Evolutionary conservation across 2,113 vertebrate genomes (phyloP).

Genomic region (Ptilorrhoa leucosticta): DNA sequence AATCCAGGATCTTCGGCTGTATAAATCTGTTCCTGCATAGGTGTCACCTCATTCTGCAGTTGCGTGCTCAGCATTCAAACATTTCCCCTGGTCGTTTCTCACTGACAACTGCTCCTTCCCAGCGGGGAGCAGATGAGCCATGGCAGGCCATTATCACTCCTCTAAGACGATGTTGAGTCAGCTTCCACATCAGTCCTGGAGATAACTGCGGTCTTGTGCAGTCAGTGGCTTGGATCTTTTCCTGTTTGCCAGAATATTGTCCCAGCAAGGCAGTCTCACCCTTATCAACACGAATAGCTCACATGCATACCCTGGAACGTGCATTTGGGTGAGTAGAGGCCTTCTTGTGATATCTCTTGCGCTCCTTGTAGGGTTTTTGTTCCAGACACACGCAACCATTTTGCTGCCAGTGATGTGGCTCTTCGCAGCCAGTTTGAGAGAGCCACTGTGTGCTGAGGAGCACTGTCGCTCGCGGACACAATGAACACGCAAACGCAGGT

Average conservation of each 20-base stretch:
- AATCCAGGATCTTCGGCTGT: background rate
- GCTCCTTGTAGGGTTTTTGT: background rate
- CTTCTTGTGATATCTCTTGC: background rate
- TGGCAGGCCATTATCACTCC: background rate
- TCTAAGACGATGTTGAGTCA: background rate
- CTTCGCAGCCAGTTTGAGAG: background rate
- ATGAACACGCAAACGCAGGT: too few relatives aligned
- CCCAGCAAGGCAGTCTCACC: background rate
- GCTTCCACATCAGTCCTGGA: background rate
- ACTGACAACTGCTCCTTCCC: background rate
- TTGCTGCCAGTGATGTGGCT: background rate
- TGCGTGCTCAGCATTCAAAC: background rate
- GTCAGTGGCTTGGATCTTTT: background rate
- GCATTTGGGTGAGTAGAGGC: background rate
- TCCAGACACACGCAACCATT: background rate
- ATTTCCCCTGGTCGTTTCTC: background rate
- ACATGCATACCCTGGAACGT: background rate
- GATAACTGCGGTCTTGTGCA: background rate
- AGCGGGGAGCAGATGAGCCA: background rate
- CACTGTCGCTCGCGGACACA: too few relatives aligned
- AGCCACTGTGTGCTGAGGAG: background rate
- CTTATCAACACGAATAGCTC: background rate
- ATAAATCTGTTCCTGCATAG: slow-evolving; percentile 6
- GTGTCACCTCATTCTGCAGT: slow-evolving; percentile 1
- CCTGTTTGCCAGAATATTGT: background rate